These are phyloP conservation scores for Ganaspis sp. DNA, from an alignment of 1,140 invertebrate genomes.

Conservation along the genomic window DNA sequence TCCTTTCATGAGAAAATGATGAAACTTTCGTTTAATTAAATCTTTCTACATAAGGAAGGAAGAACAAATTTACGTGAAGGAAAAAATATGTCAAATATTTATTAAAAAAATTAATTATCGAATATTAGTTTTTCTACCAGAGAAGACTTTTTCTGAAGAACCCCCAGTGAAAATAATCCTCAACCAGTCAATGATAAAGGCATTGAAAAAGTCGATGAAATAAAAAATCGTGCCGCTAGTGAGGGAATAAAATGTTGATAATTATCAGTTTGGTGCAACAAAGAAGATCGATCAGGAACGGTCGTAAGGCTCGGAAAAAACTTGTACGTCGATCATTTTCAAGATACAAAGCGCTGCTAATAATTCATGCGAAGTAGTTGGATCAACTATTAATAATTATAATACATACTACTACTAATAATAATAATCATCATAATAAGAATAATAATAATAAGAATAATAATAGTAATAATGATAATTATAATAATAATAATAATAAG, in stretches of 20 bases:
- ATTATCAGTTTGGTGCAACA: slow-evolving; percentile 9
- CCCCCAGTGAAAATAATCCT: not conserved
- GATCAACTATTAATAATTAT: slow-evolving; percentile 14
- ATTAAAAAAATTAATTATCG: too few relatives aligned
- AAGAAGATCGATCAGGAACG: slow-evolving; percentile 54
- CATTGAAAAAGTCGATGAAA: not conserved
- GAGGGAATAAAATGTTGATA: not conserved
- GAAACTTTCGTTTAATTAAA: too few relatives aligned
- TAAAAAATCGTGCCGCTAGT: not conserved
- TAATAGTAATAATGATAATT: too few relatives aligned
- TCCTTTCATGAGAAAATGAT: too few relatives aligned
- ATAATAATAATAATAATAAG: too few relatives aligned
- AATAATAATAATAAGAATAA: too few relatives aligned
- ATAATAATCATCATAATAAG: too few relatives aligned
- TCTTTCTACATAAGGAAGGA: too few relatives aligned
- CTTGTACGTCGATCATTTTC: slow-evolving; percentile 36
- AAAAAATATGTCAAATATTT: too few relatives aligned
- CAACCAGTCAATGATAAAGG: not conserved
- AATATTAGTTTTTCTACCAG: not conserved
- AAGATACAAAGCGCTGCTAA: slow-evolving; percentile 17
- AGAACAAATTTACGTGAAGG: too few relatives aligned
- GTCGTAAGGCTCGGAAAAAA: slow-evolving; percentile 51
- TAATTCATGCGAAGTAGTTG: slow-evolving; percentile 5
- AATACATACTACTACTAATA: too few relatives aligned
- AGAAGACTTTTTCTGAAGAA: not conserved